These are phyloP conservation scores for Amphipyra berbera DNA, from an alignment of 2,888 invertebrate species.

Conservation along the genomic window DNA sequence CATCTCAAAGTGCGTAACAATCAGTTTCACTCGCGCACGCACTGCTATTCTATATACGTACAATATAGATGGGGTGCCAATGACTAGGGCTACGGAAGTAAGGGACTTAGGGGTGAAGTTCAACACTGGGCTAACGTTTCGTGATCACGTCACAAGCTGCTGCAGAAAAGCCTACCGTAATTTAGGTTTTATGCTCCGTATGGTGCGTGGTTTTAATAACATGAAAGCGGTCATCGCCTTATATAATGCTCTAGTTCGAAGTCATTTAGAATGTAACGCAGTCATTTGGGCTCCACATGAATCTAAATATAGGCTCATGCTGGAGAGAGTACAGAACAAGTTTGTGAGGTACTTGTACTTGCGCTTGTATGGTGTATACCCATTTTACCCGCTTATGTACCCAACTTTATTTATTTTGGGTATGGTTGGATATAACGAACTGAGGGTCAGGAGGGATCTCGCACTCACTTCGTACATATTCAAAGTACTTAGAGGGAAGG, in stretches of 20 bases:
- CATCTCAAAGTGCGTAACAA: not conserved
- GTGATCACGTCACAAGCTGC: not conserved
- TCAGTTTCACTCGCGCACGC: not conserved
- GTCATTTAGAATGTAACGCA: no score
- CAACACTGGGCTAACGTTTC: not conserved
- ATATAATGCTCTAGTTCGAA: no score
- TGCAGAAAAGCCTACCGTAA: not conserved
- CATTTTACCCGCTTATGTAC: no score
- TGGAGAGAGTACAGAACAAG: not conserved
- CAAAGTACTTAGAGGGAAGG: no score
- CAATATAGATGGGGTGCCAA: not conserved
- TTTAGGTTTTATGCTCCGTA: not conserved
- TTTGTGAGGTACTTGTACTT: no score
- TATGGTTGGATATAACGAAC: no score
- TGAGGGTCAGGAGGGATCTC: no score
- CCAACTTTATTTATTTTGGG: no score
- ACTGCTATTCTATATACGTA: not conserved
- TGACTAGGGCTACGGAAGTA: not conserved
- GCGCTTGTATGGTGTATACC: no score
- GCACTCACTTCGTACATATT: no score
- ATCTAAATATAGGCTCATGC: slow-evolving; percentile 2
- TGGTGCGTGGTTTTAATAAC: not conserved
- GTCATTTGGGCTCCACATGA: slow-evolving; percentile 4
- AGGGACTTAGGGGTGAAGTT: not conserved
- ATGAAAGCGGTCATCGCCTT: not conserved